phyloP scores from a whole-genome alignment of 2,113 vertebrate species.

The Pseudolaguvia tuberculata region DNA sequence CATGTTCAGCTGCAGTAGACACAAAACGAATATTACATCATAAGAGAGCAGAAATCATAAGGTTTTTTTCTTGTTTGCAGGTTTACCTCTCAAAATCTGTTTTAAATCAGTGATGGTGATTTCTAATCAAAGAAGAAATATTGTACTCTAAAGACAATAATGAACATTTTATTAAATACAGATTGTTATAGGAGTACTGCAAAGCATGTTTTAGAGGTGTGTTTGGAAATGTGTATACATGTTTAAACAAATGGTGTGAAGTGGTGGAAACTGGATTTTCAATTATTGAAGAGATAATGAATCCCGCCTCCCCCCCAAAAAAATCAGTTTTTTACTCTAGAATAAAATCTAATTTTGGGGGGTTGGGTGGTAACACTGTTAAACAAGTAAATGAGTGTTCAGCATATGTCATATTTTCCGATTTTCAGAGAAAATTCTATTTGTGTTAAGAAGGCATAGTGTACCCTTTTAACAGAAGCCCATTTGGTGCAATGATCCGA shows the following conservation, averaged over 20 bases:
- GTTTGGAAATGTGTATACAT: constrained; percentile 38
- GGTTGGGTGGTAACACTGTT: too few species aligned
- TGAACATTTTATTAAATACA: too few species aligned
- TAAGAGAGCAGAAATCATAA: neutral
- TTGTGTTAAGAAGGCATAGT: constrained; percentile 55
- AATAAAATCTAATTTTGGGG: too few species aligned
- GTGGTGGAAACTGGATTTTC: constrained; percentile 57
- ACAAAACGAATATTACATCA: constrained; percentile 6
- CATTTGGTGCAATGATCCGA: constrained; percentile 35
- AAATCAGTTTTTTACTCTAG: constrained; percentile 50
- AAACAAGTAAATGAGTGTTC: constrained; percentile 8
- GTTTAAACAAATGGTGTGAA: constrained; percentile 51
- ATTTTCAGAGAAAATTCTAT: constrained; percentile 61
- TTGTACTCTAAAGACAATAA: neutral
- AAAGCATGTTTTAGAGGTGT: neutral
- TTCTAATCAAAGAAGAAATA: neutral
- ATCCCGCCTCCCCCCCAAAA: constrained; percentile 40
- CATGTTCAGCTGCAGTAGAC: neutral
- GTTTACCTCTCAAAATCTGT: neutral
- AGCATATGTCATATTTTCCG: constrained; percentile 61
- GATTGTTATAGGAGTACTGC: too few species aligned
- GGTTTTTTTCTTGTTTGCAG: neutral
- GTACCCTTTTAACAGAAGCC: constrained; percentile 56
- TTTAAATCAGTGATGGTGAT: neutral
- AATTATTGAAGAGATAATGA: neutral